phyloP scores from a whole-genome alignment of 2,888 invertebrate genomes.

The Lysandra coridon region DNA sequence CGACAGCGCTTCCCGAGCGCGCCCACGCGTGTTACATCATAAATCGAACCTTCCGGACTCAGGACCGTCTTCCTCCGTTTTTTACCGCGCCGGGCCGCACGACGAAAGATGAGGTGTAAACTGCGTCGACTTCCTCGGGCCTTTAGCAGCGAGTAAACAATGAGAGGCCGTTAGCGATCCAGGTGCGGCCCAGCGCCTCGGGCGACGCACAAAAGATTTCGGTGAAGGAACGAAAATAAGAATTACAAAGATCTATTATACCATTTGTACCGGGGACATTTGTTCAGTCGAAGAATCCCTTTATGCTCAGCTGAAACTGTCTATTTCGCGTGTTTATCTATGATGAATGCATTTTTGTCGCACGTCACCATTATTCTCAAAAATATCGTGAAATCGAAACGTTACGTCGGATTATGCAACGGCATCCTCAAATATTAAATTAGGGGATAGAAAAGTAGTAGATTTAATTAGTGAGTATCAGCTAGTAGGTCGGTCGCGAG shows the following conservation, averaged over 20 bases:
- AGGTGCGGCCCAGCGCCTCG: slow-evolving; percentile 67
- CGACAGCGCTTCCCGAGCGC: slow-evolving; percentile 68
- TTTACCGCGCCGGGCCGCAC: slow-evolving; percentile 66
- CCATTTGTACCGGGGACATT: slow-evolving; percentile 61
- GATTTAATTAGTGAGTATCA: slow-evolving; percentile 77
- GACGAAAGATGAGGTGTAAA: slow-evolving; percentile 77
- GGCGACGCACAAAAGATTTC: slow-evolving; percentile 74
- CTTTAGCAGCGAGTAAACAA: slow-evolving; percentile 72
- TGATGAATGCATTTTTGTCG: slow-evolving; percentile 61
- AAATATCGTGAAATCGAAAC: slow-evolving; percentile 40
- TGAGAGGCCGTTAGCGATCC: slow-evolving; percentile 52
- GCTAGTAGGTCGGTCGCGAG: slow-evolving; percentile 71
- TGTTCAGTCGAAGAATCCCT: slow-evolving; percentile 67
- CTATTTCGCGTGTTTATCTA: slow-evolving; percentile 60
- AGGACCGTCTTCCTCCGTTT: slow-evolving; percentile 74
- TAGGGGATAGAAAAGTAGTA: slow-evolving; percentile 51
- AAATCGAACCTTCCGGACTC: slow-evolving; percentile 76
- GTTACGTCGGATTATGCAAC: slow-evolving; percentile 52
- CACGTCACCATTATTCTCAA: slow-evolving; percentile 1
- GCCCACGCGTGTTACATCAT: slow-evolving; percentile 67
- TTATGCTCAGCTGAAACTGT: slow-evolving; percentile 51
- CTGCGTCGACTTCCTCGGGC: slow-evolving; percentile 67
- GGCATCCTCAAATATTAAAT: slow-evolving; percentile 63
- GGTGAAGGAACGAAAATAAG: slow-evolving; percentile 65
- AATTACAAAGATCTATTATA: slow-evolving; percentile 62